A percentile compares a stretch with the other conserved stretches of the same genome.
Evolutionary conservation across 2,797 vertebrate genomes (phyloP).

Genomic region (Leptoclinus maculatus): DNA sequence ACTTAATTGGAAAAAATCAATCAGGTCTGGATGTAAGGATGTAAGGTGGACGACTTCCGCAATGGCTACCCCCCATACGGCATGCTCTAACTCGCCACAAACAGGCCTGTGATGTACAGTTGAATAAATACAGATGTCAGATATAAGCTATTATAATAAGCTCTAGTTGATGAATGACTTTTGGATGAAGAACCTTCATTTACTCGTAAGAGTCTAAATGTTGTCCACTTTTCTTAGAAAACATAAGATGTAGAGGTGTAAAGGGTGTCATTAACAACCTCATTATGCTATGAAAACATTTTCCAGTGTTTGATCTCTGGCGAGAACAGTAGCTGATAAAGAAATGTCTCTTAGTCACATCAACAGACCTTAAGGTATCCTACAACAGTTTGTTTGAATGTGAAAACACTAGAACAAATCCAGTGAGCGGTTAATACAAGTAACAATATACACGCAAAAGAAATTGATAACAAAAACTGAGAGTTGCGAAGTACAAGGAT

Average conservation of each 20-base stretch:
- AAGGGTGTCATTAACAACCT: slow-evolving; percentile 21
- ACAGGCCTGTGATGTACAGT: slow-evolving; percentile 70
- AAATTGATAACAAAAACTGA: not conserved
- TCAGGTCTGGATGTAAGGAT: slow-evolving; percentile 37
- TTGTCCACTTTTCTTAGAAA: slow-evolving; percentile 43
- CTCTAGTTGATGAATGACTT: slow-evolving; percentile 66
- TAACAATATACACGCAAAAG: slow-evolving; percentile 11
- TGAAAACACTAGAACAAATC: slow-evolving; percentile 1
- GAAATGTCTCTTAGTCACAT: not conserved
- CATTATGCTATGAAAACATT: slow-evolving; percentile 16
- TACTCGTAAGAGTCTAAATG: slow-evolving; percentile 65
- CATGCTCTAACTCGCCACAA: slow-evolving; percentile 48
- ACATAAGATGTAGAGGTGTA: slow-evolving; percentile 23
- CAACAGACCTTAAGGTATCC: not conserved
- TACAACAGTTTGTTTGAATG: not conserved
- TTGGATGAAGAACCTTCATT: slow-evolving; percentile 53
- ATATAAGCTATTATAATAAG: slow-evolving; percentile 76
- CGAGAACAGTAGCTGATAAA: not conserved
- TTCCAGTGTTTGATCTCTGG: slow-evolving; percentile 19
- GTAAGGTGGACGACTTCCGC: slow-evolving; percentile 43
- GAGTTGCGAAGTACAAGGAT: slow-evolving; percentile 1
- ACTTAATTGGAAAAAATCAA: slow-evolving; percentile 15
- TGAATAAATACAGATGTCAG: slow-evolving; percentile 68
- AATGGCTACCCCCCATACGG: slow-evolving; percentile 29
- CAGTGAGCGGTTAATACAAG: not conserved